These are phyloP conservation scores for Balearica regulorum DNA, from an alignment of 2,797 vertebrate species.

Conservation along the genomic window DNA sequence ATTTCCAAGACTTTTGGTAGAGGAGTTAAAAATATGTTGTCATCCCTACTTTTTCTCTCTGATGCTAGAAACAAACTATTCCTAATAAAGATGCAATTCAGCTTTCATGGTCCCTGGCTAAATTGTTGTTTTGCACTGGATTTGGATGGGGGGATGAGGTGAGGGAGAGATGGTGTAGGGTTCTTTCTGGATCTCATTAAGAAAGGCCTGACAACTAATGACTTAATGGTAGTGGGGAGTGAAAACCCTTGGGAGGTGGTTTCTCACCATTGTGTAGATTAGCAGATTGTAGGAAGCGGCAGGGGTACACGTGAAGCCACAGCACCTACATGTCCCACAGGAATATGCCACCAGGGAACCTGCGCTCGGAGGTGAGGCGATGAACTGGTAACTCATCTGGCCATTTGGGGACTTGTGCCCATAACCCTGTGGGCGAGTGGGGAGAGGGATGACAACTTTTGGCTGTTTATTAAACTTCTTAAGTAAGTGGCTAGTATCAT, in stretches of 20 bases:
- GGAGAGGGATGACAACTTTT: not conserved
- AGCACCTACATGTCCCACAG: fast-evolving
- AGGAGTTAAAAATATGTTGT: not conserved
- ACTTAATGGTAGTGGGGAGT: fast-evolving
- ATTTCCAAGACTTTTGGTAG: not conserved
- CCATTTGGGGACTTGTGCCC: not conserved
- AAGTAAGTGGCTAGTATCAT: not conserved
- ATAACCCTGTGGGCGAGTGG: not conserved
- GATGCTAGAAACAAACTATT: not conserved
- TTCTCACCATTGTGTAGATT: fast-evolving
- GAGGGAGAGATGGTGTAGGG: not conserved
- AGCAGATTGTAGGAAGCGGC: not conserved
- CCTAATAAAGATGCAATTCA: not conserved
- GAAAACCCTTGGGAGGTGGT: not conserved
- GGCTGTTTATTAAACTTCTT: not conserved
- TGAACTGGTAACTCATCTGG: not conserved
- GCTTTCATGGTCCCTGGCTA: not conserved
- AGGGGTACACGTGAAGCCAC: not conserved
- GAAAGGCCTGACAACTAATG: not conserved
- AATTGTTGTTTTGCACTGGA: not conserved
- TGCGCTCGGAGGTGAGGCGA: not conserved
- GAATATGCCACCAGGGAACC: not conserved
- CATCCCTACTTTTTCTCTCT: not conserved
- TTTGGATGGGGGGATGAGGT: not conserved
- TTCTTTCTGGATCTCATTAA: not conserved